Evolutionary conservation across 2,888 invertebrate genomes (phyloP), one percentile per base, ranked within the genome.

Genomic region (Drosophila neoperkinsi): DNA sequence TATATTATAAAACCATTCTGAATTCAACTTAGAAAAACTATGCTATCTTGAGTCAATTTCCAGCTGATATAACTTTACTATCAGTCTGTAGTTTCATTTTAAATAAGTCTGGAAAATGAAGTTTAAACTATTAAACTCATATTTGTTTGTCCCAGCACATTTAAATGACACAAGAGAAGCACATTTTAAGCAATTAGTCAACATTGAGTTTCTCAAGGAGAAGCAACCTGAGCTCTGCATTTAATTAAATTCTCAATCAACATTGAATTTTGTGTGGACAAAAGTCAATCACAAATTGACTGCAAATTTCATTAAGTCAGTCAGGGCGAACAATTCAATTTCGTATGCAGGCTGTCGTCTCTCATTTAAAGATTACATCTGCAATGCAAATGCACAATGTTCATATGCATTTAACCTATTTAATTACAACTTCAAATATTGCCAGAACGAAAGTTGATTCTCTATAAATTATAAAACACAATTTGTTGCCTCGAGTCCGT

Each of bases 221-320:
- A n/a, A 25, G 25, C 57, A 38, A 33, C n/a, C 46, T 46, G 36
- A 41, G 41, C 38, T 43, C 16, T 31, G 34, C n/a, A 51, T 6
- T 16, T 59, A 49, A 80, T 80, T 64, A 16, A 52, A 71, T 71
- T 76, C 53, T 9, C 9, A 28, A 61, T 36, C 5, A 55, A 36
- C 30, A 49, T 43, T 30, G 52, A 66, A 38, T 38, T n/a, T 33
- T 46, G 33, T 30, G 46, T 31, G 31, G 38, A 67, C 77, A 80
- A 80, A 62, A 62, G 61, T 25, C 76, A 71, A 71, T 60, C 43
- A 31, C 30, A 58, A 67, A 61, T 80, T 43, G 46, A 80, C 58
- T 61, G 34, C 43, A 76, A 78, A 78, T 64, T 76, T 18, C 67
- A 80, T 80, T 66, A 80, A 51, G 43, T 57, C 43, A 53, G 21